Evolutionary conservation across 2,797 vertebrate species (phyloP).

Genomic region (Rhabdomys pumilio): DNA sequence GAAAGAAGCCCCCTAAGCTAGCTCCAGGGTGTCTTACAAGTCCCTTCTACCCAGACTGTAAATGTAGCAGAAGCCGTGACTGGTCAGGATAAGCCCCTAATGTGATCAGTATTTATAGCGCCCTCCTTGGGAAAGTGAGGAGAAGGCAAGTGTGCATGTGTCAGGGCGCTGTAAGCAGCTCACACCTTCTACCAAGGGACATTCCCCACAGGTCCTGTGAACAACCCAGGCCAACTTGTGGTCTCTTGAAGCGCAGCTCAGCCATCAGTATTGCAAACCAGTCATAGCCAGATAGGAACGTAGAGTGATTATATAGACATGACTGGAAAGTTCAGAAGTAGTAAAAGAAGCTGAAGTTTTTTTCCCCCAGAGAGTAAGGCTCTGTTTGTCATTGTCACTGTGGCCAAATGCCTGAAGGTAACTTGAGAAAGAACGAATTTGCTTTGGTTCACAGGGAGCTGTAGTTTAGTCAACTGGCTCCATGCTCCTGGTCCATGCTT

Average conservation of each 20-base stretch:
- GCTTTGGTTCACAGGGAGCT: not conserved
- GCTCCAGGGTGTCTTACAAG: not conserved
- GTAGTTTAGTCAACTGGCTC: not conserved
- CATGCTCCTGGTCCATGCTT: not conserved
- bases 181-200: not conserved
- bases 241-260: not conserved
- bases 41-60: not conserved
- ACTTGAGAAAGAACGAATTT: not conserved
- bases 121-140: not conserved
- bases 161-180: not conserved
- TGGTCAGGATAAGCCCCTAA: too few species aligned
- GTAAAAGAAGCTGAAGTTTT: not conserved
- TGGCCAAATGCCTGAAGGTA: not conserved
- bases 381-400: not conserved
- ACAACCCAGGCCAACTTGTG: accelerated
- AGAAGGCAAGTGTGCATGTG: not conserved
- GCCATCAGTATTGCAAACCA: not conserved
- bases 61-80: not conserved
- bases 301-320: not conserved
- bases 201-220: not conserved
- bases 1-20: not conserved
- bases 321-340: not conserved
- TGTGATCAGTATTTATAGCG: too few species aligned
- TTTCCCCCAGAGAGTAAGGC: not conserved
- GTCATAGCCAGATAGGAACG: not conserved